These are phyloP conservation scores for Hystrix cristata DNA, from an alignment of 2,113 vertebrate genomes.

Conservation along the genomic window DNA sequence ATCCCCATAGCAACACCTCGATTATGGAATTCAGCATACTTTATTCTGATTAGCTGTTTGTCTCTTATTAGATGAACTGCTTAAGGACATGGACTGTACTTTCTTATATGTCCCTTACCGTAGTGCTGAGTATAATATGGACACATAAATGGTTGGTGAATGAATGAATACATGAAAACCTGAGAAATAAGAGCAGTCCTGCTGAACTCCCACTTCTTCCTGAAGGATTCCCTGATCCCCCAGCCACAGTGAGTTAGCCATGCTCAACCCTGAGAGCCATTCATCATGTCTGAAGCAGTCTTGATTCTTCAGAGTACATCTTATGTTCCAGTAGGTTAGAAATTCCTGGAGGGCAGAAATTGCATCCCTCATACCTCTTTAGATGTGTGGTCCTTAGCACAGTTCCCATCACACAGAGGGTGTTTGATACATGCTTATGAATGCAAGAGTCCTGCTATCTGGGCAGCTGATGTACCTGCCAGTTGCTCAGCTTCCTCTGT, in stretches of 20 bases:
- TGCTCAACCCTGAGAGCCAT: not conserved
- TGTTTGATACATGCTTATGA: conserved; percentile 36
- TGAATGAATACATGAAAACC: conserved; percentile 49
- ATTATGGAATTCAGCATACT: conserved; percentile 60
- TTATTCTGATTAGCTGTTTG: conserved; percentile 65
- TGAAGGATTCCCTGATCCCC: conserved; percentile 46
- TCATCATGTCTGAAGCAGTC: not conserved
- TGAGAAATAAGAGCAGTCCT: conserved; percentile 10
- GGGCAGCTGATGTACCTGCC: not conserved
- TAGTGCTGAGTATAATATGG: conserved; percentile 5
- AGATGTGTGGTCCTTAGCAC: not conserved
- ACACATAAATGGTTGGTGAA: conserved; percentile 40
- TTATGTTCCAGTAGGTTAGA: conserved; percentile 38
- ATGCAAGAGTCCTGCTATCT: conserved; percentile 11
- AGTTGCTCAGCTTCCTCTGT: not conserved
- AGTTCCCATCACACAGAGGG: not conserved
- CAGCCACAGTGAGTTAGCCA: not conserved
- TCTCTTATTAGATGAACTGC: conserved; percentile 55
- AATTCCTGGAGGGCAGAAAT: conserved; percentile 49
- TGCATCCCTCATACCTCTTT: not conserved
- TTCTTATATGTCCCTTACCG: conserved; percentile 52
- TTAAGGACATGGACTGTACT: conserved; percentile 18
- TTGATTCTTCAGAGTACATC: not conserved
- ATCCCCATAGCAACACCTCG: conserved; percentile 65
- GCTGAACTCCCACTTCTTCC: conserved; percentile 36